phyloP scores from a whole-genome alignment of 2,113 vertebrate genomes.

The Python bivittatus region DNA sequence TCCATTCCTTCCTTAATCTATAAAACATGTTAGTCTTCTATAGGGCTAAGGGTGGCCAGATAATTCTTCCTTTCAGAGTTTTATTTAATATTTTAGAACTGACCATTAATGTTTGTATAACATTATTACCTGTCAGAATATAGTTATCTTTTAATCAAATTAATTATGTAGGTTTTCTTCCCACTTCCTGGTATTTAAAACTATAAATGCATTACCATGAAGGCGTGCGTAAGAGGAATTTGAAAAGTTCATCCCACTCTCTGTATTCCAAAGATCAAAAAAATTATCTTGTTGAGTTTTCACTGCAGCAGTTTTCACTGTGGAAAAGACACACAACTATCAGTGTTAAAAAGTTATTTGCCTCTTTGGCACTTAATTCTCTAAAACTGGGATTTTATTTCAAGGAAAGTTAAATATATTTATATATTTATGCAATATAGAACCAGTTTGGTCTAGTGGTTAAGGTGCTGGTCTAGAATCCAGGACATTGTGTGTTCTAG shows the following conservation, averaged over 20 bases:
- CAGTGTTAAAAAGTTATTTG: background rate
- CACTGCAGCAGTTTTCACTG: background rate
- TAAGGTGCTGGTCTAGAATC: too few relatives aligned
- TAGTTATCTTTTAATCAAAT: slow-evolving; percentile 17
- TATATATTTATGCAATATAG: too few relatives aligned
- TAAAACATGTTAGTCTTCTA: background rate
- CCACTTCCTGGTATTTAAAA: slow-evolving; percentile 8
- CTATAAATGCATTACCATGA: background rate
- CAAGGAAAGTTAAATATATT: background rate
- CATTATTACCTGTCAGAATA: slow-evolving; percentile 45
- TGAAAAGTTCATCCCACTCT: background rate
- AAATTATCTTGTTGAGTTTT: background rate
- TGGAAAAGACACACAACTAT: background rate
- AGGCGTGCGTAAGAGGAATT: background rate
- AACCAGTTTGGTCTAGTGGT: too few relatives aligned
- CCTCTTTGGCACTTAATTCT: background rate
- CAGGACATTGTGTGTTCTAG: too few relatives aligned
- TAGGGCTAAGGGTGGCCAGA: slow-evolving; percentile 2
- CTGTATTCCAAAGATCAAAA: background rate
- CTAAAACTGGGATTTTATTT: background rate
- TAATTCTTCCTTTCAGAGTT: background rate
- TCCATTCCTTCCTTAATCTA: background rate
- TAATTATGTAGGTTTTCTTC: slow-evolving; percentile 49
- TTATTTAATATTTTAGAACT: background rate
- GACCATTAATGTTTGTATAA: slow-evolving; percentile 18